Base-by-base conservation (phyloP, 2,888 invertebrate genomes). In the Acanthosepion pharaonis region DNA sequence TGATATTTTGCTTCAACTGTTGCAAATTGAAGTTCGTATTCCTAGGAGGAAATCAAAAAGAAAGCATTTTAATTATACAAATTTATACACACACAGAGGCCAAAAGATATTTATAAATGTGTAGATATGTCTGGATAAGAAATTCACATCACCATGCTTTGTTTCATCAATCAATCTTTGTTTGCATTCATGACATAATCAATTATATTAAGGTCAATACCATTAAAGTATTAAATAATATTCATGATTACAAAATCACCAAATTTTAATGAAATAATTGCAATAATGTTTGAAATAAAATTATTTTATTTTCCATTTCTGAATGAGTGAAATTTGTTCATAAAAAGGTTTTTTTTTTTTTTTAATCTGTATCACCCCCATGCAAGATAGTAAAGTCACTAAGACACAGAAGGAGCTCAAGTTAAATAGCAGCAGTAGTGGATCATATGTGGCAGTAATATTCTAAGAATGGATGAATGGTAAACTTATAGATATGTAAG, bases 1-100 rank as follows among this genome's bases (percentile, higher is more conserved):
- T 98, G 97, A 96, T 97, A 98, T 95, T 97, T 97, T 94, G 97
- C 97, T 95, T 98, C 97, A 96, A 98, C 98, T 95, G 98, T 98
- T 94, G 97, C 96, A 96, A 98, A 98, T 96, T 98, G 98, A 95
- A 98, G 98, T 95, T 98, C 98, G 96, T 98, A 98, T 95, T 98
- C 97, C 97, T 97, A 95, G 18, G 18, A 33, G 33, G 23, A 33
- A 78, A 78, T 78, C n/a, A 78, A 8, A 3, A n/a, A n/a, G 78
- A n/a, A 78, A 78, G n/a, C n/a, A 78, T 59, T 23, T 23, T 59
- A 59, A 59, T 59, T 5, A 23, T 59, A 59, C 23, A 59, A 23
- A 23, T 6, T 23, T 59, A 59, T 23, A 59, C 6, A 23, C 23
- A 59, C 3, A 23, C 23, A 59, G 23, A 23, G 51, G 15, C 15